Evolutionary conservation across 2,797 vertebrate species (phyloP).

Genomic region (Muraenolepis orangiensis): DNA sequence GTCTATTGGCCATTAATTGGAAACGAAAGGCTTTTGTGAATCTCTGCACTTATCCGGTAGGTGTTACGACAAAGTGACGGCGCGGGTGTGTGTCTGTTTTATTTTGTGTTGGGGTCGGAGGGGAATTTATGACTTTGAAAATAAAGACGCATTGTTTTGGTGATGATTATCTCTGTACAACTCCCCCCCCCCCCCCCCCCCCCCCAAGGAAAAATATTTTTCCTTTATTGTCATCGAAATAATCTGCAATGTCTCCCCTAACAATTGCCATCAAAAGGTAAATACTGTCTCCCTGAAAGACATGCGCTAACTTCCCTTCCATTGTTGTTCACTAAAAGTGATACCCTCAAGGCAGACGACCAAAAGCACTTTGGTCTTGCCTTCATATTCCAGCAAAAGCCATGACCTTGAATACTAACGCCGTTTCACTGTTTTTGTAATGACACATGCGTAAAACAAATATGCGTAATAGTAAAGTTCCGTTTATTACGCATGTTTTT

Average conservation of each 20-base stretch:
- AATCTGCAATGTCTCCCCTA: conserved; percentile 58
- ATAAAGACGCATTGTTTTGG: conserved; percentile 70
- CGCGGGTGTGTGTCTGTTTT: conserved; percentile 60
- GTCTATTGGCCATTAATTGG: conserved; percentile 78
- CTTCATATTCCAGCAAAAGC: background rate
- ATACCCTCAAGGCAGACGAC: conserved; percentile 36
- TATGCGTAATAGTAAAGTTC: too few species aligned
- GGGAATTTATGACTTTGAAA: conserved; percentile 75
- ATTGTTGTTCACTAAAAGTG: conserved; percentile 42
- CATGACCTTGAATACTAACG: too few species aligned
- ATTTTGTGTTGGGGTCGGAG: too few species aligned
- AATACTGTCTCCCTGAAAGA: conserved; percentile 52
- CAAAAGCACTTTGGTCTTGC: conserved; percentile 23
- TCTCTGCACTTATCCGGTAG: conserved; percentile 79
- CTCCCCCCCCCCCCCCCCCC: conserved; percentile 73
- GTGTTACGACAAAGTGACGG: conserved; percentile 71
- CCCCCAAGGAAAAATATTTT: conserved; percentile 52
- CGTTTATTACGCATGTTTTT: too few species aligned
- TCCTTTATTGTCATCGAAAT: conserved; percentile 73
- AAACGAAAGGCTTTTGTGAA: conserved; percentile 76
- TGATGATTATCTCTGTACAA: conserved; percentile 66
- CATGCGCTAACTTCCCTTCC: conserved; percentile 52
- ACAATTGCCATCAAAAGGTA: conserved; percentile 54
- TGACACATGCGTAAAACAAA: too few species aligned
- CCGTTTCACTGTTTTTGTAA: too few species aligned